Conservation (phyloP, 2,797 vertebrate species). For the Tragopan temminckii region DNA sequence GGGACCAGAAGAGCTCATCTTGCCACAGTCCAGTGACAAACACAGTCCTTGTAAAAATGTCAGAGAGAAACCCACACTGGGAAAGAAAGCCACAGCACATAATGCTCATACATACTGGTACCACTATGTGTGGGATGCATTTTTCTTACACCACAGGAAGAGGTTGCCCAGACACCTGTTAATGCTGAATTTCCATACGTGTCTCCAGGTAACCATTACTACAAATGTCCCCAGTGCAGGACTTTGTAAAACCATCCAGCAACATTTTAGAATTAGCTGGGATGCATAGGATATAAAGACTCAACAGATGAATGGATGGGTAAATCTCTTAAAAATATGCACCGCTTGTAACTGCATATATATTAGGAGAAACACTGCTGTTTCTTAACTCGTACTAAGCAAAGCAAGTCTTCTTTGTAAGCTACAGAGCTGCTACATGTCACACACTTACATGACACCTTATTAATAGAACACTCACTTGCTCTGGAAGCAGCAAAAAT, state of each 20-base stretch:
- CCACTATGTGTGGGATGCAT: not conserved
- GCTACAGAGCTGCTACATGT: not conserved
- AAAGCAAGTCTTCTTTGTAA: not conserved
- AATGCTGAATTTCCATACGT: not conserved
- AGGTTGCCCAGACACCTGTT: not conserved
- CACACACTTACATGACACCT: not conserved
- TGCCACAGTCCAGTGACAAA: not conserved
- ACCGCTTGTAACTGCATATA: not conserved
- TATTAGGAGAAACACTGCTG: not conserved
- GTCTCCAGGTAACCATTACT: not conserved
- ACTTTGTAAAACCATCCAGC: not conserved
- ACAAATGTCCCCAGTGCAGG: not conserved
- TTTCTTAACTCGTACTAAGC: not conserved
- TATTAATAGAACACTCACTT: not conserved
- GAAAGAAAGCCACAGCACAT: not conserved
- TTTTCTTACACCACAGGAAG: not conserved
- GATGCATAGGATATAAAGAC: not conserved
- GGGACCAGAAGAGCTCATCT: not conserved
- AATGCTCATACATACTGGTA: not conserved
- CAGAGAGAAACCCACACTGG: not conserved
- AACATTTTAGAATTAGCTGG: not conserved
- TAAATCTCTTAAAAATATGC: not conserved
- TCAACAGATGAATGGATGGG: not conserved
- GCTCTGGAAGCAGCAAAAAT: not conserved
- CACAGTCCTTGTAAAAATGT: not conserved